Evolutionary conservation across 2,113 vertebrate species (phyloP).

Genomic region (Urocitellus parryii): DNA sequence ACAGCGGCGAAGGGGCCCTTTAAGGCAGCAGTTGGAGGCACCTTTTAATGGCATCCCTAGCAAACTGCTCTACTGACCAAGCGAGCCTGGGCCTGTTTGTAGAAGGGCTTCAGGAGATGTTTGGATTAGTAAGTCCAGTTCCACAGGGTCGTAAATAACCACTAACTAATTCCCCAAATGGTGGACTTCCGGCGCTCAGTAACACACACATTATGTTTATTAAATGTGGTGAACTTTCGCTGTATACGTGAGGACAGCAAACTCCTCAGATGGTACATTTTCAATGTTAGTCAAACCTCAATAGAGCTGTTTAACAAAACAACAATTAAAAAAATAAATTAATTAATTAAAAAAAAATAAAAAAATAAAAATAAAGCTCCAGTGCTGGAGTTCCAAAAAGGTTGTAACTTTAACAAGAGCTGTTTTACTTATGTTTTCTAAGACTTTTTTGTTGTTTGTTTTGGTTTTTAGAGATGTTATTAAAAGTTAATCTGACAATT

Average conservation of each 20-base stretch:
- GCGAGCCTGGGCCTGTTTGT: background rate
- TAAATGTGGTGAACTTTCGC: background rate
- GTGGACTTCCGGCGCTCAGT: too few species aligned
- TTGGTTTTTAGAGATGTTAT: too few species aligned
- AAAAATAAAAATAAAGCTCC: too few species aligned
- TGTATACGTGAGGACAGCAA: too few species aligned
- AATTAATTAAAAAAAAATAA: too few species aligned
- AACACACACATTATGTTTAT: background rate
- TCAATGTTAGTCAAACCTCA: background rate
- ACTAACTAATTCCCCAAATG: too few species aligned
- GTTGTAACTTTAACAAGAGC: too few species aligned
- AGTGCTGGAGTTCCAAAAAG: too few species aligned
- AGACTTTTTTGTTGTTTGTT: too few species aligned
- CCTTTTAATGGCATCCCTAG: background rate
- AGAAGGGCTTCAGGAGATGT: background rate
- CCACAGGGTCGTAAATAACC: background rate
- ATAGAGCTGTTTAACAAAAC: slow-evolving; percentile 8
- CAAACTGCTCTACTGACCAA: background rate
- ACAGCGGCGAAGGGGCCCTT: background rate
- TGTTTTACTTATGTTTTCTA: too few species aligned
- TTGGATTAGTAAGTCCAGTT: background rate
- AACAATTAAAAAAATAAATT: too few species aligned
- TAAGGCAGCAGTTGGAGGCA: background rate
- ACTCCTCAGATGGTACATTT: background rate
- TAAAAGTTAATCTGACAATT: too few species aligned